Evolutionary conservation across 2,797 vertebrate genomes (phyloP), one percentile per base, ranked within the genome.

Genomic region (Halcyon chelicuti): DNA sequence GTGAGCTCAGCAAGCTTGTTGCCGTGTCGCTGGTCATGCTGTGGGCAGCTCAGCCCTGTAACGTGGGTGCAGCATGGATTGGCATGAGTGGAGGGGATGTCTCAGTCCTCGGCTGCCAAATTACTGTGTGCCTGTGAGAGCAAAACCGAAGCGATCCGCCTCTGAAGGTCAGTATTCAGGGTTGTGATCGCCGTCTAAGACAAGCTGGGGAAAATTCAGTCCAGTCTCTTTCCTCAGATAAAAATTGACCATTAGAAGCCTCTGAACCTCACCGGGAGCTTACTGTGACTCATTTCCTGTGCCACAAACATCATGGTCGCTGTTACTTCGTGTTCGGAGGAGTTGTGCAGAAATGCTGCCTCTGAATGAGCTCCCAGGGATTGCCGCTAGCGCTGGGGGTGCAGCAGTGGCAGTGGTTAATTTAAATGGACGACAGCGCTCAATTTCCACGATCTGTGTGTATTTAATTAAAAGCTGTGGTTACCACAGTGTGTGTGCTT

Each of bases 221-320:
- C 89, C 25, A 7, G 13, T 40, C 58, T 84, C 70, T 86, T 94
- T 68, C 83, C 89, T 92, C 42, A 49, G 85, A 85, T 91, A 86
- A 85, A 91, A 89, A 55, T 22, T 60, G 31, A 35, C 29, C 13
- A 8, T 63, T 60, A 44, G 25, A 44, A 72, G 54, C 65, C n/a
- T 74, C 44, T 68, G 86, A 91, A 71, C 33, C 68, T 94, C 86
- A 7, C 4, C 0, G 4, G 5, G 47, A 42, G 26, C 62, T 82
- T 25, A 44, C 37, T 14, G 31, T 95, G 94, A 93, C 74, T 95
- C 95, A 93, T 71, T 96, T 96, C 93, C 88, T 94, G 51, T 75
- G 55, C 78, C 46, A 26, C 86, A 63, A 8, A 90, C 90, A 58
- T 0, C 14, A 57, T 10, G 39, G 21, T 16, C 3, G 7, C 82